Conservation (phyloP, 2,888 invertebrate species). For the Metalampra italica region DNA sequence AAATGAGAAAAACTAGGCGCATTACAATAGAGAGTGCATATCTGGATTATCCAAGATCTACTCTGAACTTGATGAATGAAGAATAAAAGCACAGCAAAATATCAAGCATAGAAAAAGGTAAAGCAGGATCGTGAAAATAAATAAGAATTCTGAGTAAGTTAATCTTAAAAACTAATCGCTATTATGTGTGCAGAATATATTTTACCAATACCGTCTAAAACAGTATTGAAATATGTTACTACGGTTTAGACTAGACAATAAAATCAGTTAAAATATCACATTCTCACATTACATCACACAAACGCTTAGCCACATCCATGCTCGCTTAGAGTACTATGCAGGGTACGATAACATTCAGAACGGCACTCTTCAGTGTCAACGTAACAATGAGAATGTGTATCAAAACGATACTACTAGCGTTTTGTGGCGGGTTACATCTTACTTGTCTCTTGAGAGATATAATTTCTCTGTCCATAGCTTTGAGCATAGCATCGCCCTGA, state of each 20-base stretch:
- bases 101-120: constrained; percentile 29
- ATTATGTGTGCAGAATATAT: constrained; percentile 73
- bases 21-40: constrained; percentile 42
- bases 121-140: constrained; percentile 28
- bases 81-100: constrained; percentile 33
- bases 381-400: constrained; percentile 63
- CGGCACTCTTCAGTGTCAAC: constrained; percentile 26
- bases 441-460: constrained; percentile 97
- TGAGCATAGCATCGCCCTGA: constrained; percentile 90
- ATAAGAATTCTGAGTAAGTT: neutral
- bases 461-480: constrained; percentile 95
- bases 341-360: neutral
- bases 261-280: constrained; percentile 43
- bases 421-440: constrained; percentile 76
- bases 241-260: constrained; percentile 27
- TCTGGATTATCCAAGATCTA: constrained; percentile 73
- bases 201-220: constrained; percentile 38
- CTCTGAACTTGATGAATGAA: constrained; percentile 15
- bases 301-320: constrained; percentile 23
- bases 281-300: constrained; percentile 61
- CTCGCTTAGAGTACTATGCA: neutral
- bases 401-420: constrained; percentile 49
- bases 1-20: neutral
- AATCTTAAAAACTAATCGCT: constrained; percentile 23
- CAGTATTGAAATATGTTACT: constrained; percentile 35